These are phyloP conservation scores for Diplazon laetatorius DNA, from an alignment of 2,888 invertebrate species.

Conservation along the genomic window DNA sequence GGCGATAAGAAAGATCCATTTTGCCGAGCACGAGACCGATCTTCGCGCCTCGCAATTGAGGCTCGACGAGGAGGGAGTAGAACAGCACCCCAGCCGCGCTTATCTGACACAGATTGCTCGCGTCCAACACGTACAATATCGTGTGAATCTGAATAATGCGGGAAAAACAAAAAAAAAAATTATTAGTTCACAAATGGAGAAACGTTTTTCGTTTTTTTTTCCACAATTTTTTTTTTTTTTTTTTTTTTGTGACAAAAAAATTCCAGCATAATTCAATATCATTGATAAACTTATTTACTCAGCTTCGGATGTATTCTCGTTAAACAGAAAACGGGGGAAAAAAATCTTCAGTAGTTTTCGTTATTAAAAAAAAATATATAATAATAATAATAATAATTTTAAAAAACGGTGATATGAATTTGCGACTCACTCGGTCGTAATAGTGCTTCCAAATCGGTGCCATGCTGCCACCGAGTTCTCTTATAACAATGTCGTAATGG, in stretches of 20 bases:
- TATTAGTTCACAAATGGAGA: neutral
- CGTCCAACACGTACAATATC: slow-evolving; percentile 92
- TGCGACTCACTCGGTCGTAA: slow-evolving; percentile 84
- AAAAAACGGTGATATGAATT: too few relatives aligned
- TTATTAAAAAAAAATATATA: too few relatives aligned
- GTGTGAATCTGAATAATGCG: slow-evolving; percentile 75
- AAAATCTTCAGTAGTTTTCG: too few relatives aligned
- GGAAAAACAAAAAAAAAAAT: too few relatives aligned
- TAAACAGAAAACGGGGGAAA: too few relatives aligned
- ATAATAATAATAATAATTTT: too few relatives aligned
- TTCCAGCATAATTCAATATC: too few relatives aligned
- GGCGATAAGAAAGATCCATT: slow-evolving; percentile 93
- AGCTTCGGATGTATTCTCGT: too few relatives aligned
- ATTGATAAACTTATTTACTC: too few relatives aligned
- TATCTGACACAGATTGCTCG: slow-evolving; percentile 93
- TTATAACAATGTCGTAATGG: slow-evolving; percentile 85
- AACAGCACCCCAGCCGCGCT: slow-evolving; percentile 92
- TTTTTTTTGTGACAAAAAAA: too few relatives aligned
- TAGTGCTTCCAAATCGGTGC: slow-evolving; percentile 92
- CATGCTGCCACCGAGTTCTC: slow-evolving; percentile 93
- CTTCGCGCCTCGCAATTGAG: slow-evolving; percentile 86
- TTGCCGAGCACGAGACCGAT: slow-evolving; percentile 89
- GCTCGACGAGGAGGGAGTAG: slow-evolving; percentile 90
- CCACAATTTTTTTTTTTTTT: neutral
- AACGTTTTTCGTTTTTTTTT: neutral